Evolutionary conservation across 2,113 vertebrate genomes (phyloP).

Genomic region (Corynorhinus townsendii): DNA sequence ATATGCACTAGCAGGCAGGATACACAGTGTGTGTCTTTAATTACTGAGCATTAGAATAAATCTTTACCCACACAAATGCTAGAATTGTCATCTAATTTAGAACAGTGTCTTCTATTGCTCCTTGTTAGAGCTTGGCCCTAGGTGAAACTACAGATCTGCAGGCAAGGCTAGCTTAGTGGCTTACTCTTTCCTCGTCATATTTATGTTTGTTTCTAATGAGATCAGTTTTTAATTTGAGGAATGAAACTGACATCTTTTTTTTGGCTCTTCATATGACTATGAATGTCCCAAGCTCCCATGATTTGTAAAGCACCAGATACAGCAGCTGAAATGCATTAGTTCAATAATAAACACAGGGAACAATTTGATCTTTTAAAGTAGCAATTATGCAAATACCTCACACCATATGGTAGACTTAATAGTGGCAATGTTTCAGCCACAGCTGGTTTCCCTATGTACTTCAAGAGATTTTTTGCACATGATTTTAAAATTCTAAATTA

Average conservation of each 20-base stretch:
- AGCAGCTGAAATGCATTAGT: constrained; percentile 26
- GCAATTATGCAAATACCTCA: background rate
- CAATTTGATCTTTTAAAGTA: background rate
- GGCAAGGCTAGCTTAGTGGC: background rate
- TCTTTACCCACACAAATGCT: background rate
- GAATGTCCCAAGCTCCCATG: background rate
- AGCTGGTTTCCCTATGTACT: background rate
- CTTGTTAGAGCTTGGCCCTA: background rate
- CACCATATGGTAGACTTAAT: background rate
- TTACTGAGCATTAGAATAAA: background rate
- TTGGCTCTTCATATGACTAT: constrained; percentile 1
- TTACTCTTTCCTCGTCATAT: background rate
- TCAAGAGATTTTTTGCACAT: background rate
- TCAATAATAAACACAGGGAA: constrained; percentile 6
- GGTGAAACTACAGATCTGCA: background rate
- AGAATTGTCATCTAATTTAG: background rate
- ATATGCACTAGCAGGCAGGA: background rate
- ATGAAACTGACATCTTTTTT: background rate
- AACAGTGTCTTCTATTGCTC: background rate
- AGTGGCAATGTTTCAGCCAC: background rate
- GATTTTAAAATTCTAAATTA: background rate
- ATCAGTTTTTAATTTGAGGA: constrained; percentile 17
- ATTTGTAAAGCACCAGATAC: constrained; percentile 33
- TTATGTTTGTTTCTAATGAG: constrained; percentile 27
- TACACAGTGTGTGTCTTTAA: background rate